Evolutionary conservation across 2,113 vertebrate species (phyloP).

Genomic region (Dissostichus mawsoni): DNA sequence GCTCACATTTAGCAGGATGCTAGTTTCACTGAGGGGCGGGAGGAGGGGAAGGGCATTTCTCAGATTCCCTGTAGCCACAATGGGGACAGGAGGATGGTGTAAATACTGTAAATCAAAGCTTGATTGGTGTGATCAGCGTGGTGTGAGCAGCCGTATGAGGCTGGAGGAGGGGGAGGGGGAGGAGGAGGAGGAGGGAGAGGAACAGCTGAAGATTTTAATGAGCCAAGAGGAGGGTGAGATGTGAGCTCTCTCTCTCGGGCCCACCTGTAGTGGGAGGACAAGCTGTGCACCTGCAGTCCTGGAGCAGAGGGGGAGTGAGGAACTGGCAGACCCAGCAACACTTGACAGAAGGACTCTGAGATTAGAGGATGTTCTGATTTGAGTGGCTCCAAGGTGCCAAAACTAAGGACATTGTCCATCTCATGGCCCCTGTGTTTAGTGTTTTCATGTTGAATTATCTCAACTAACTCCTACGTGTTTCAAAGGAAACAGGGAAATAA

Average conservation of each 20-base stretch:
- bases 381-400: slow-evolving; percentile 53
- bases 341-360: slow-evolving; percentile 60
- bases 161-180: slow-evolving; percentile 21
- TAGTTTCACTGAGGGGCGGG: slow-evolving; percentile 43
- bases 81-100: slow-evolving; percentile 59
- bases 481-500: slow-evolving; percentile 29
- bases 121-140: slow-evolving; percentile 75
- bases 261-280: slow-evolving; percentile 69
- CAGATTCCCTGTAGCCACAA: slow-evolving; percentile 68
- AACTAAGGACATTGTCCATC: slow-evolving; percentile 29
- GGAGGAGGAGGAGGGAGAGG: slow-evolving; percentile 8
- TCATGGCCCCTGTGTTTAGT: slow-evolving; percentile 23
- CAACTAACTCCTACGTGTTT: slow-evolving; percentile 1
- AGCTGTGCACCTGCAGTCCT: slow-evolving; percentile 69
- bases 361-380: slow-evolving; percentile 59
- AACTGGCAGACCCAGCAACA: slow-evolving; percentile 51
- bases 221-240: slow-evolving; percentile 66
- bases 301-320: slow-evolving; percentile 43
- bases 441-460: slow-evolving; percentile 22
- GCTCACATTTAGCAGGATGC: slow-evolving; percentile 73
- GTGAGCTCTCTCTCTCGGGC: slow-evolving; percentile 48
- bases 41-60: slow-evolving; percentile 53
- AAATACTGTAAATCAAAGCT: slow-evolving; percentile 78
- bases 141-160: slow-evolving; percentile 57
- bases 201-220: slow-evolving; percentile 80